phyloP scores from a whole-genome alignment of 2,888 invertebrate species.

The Aspidapion aeneum region DNA sequence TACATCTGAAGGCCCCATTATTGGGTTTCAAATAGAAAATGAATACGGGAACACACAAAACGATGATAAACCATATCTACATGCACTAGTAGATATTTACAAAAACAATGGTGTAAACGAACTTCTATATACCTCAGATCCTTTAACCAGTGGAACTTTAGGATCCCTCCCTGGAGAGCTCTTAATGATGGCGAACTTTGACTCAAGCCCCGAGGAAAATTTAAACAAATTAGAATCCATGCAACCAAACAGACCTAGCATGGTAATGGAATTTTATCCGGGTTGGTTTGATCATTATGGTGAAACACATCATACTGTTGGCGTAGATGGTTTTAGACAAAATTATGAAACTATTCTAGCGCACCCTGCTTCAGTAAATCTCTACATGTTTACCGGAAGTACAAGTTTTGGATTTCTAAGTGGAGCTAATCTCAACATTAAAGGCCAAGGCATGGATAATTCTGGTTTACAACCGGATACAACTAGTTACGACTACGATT shows the following conservation, averaged over 20 bases:
- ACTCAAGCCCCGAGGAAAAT: constrained; percentile 37
- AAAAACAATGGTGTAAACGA: constrained; percentile 42
- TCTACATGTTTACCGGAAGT: constrained; percentile 92
- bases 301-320: constrained; percentile 34
- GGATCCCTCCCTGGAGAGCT: constrained; percentile 27
- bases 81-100: constrained; percentile 41
- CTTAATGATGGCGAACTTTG: constrained; percentile 54
- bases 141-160: constrained; percentile 27
- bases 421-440: constrained; percentile 13
- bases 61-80: constrained; percentile 43
- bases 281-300: constrained; percentile 61
- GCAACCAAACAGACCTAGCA: constrained; percentile 52
- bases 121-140: constrained; percentile 52
- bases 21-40: constrained; percentile 88
- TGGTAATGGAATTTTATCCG: constrained; percentile 60
- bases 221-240: constrained; percentile 45
- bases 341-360: constrained; percentile 35
- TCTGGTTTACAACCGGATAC: constrained; percentile 19
- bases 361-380: constrained; percentile 62
- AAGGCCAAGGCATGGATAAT: constrained; percentile 17
- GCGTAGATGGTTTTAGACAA: constrained; percentile 8
- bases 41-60: constrained; percentile 54
- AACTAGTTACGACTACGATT: constrained; percentile 23
- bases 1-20: constrained; percentile 78
- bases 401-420: constrained; percentile 70